Percentiles rank a stretch among this genome's conserved stretches.
These are phyloP conservation scores for Drosophila sturtevanti DNA, from an alignment of 1,140 invertebrate species.

Conservation along the genomic window DNA sequence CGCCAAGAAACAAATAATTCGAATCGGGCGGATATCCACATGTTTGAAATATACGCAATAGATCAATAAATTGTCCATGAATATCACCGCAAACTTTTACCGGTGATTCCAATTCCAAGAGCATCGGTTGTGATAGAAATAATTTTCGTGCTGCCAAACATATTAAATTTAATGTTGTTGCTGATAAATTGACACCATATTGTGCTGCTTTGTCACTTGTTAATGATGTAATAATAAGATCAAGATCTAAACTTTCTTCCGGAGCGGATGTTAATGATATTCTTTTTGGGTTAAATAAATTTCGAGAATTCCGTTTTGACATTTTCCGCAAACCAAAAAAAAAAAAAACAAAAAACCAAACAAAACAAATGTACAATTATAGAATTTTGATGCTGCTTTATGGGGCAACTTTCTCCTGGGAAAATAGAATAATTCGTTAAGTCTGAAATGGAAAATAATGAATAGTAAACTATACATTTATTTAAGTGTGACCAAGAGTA, in stretches of 20 bases:
- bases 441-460: too few relatives aligned
- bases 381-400: too few relatives aligned
- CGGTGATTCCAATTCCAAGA: constrained; percentile 33
- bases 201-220: neutral
- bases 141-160: neutral
- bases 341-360: too few relatives aligned
- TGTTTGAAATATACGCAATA: constrained; percentile 35
- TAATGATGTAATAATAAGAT: constrained; percentile 15
- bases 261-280: too few relatives aligned
- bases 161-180: neutral
- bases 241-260: constrained; percentile 1
- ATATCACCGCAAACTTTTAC: constrained; percentile 46
- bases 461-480: too few relatives aligned
- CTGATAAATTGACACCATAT: neutral
- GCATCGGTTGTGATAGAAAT: constrained; percentile 42
- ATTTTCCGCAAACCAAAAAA: too few relatives aligned
- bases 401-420: too few relatives aligned
- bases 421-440: too few relatives aligned
- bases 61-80: constrained; percentile 38
- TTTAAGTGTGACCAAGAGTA: too few relatives aligned
- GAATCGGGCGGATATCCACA: constrained; percentile 24
- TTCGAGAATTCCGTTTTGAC: too few relatives aligned
- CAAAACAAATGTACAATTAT: too few relatives aligned
- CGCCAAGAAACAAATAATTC: constrained; percentile 42
- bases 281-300: too few relatives aligned